These are phyloP conservation scores for Lithophane ornitopus DNA, from an alignment of 2,888 invertebrate species.

Conservation along the genomic window DNA sequence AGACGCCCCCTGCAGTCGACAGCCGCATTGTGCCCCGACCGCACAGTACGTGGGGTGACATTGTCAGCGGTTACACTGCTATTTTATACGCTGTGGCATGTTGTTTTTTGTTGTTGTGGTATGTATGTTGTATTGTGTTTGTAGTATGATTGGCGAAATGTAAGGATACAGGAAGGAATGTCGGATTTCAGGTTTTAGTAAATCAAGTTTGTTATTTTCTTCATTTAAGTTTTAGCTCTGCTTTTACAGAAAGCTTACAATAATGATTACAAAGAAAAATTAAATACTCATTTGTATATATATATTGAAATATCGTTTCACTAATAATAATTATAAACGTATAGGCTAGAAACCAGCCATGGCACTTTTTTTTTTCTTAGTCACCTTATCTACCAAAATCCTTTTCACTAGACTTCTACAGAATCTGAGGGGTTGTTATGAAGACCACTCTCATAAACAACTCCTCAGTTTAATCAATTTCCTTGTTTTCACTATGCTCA, in stretches of 20 bases:
- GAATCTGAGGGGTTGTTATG: not conserved
- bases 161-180: not conserved
- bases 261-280: not conserved
- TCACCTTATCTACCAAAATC: not conserved
- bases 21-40: conserved; percentile 59
- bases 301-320: too few species aligned
- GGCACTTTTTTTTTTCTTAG: not conserved
- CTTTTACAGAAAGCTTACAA: too few species aligned
- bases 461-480: conserved; percentile 41
- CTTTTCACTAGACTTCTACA: not conserved
- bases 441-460: not conserved
- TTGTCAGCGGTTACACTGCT: conserved; percentile 57
- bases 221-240: not conserved
- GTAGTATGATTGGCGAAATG: conserved; percentile 4
- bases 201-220: not conserved
- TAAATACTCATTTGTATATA: not conserved
- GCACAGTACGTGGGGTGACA: conserved; percentile 47
- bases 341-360: not conserved
- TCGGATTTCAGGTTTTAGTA: too few species aligned
- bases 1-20: conserved; percentile 64
- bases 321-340: not conserved
- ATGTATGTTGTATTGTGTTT: conserved; percentile 7
- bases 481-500: conserved; percentile 35
- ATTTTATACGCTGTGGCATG: conserved; percentile 36
- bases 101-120: conserved; percentile 31